phyloP scores from a whole-genome alignment of 2,888 invertebrate genomes.

The Rhogogaster chlorosoma region DNA sequence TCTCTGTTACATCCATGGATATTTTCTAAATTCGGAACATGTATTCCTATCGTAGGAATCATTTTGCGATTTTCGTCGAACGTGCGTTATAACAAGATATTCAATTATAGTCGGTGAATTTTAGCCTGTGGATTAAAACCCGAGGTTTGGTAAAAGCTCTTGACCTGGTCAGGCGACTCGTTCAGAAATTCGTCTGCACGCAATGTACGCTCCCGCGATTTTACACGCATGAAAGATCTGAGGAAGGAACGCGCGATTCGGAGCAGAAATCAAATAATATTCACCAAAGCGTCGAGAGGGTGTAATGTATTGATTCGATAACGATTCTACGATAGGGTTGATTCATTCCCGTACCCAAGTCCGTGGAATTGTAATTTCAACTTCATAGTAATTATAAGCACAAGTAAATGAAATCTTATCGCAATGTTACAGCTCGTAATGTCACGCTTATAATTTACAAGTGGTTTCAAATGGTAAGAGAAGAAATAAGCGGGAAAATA shows the following conservation, averaged over 20 bases:
- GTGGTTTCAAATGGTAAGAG: background rate
- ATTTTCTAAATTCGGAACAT: no score
- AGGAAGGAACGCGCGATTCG: background rate
- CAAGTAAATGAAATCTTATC: constrained; percentile 10
- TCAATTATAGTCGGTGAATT: constrained; percentile 29
- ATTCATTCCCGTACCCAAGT: background rate
- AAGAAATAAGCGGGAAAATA: background rate
- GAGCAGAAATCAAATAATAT: constrained; percentile 34
- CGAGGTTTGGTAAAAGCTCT: background rate
- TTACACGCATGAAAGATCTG: constrained; percentile 18
- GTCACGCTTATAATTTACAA: background rate
- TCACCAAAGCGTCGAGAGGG: background rate
- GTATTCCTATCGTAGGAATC: no score
- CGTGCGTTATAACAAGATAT: background rate
- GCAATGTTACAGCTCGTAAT: background rate
- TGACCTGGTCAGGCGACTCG: background rate
- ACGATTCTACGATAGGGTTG: background rate
- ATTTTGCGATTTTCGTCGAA: background rate
- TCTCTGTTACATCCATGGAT: background rate
- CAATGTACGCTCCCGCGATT: constrained; percentile 7
- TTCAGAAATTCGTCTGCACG: constrained; percentile 5
- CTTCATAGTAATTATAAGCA: background rate
- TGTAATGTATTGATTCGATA: background rate
- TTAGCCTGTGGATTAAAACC: background rate
- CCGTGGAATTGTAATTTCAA: background rate